Conservation (phyloP, 2,113 vertebrate genomes). For the Arizona elegans region DNA sequence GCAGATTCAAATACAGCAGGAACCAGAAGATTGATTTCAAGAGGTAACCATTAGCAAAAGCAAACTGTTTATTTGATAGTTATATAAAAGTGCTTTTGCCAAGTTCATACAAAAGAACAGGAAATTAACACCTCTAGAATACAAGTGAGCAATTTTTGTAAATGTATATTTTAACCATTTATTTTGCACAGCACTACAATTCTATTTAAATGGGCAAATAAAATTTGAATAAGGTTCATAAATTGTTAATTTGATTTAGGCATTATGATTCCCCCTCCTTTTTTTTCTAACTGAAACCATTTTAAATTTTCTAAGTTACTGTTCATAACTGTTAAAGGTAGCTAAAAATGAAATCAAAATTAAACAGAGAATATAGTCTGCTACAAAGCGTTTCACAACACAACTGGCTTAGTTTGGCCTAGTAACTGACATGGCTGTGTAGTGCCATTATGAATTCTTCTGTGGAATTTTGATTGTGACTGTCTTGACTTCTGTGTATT, state of each 20-base stretch:
- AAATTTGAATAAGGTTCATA: slow-evolving; percentile 1
- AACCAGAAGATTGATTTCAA: slow-evolving; percentile 4
- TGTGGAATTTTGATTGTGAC: slow-evolving; percentile 85
- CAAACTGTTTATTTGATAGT: slow-evolving; percentile 17
- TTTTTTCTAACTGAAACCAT: slow-evolving; percentile 22
- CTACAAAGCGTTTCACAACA: slow-evolving; percentile 24
- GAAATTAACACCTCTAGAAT: slow-evolving; percentile 15
- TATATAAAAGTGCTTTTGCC: slow-evolving; percentile 47
- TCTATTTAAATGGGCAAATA: background rate
- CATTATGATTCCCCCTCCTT: slow-evolving; percentile 1
- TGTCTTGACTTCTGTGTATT: slow-evolving; percentile 88
- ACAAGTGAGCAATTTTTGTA: slow-evolving; percentile 9
- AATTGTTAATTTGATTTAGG: background rate
- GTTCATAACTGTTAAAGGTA: slow-evolving; percentile 35
- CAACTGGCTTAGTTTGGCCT: slow-evolving; percentile 11
- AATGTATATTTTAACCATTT: slow-evolving; percentile 19
- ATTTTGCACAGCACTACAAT: slow-evolving; percentile 19
- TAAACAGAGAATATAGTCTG: slow-evolving; percentile 20
- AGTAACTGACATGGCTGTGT: background rate
- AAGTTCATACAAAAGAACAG: slow-evolving; percentile 35
- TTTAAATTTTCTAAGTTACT: slow-evolving; percentile 31
- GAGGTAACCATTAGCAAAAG: background rate
- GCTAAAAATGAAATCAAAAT: slow-evolving; percentile 36
- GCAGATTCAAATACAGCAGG: slow-evolving; percentile 30
- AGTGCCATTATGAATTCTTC: slow-evolving; percentile 79